phyloP scores from a whole-genome alignment of 2,888 invertebrate species.

The Crepidodera aurea region DNA sequence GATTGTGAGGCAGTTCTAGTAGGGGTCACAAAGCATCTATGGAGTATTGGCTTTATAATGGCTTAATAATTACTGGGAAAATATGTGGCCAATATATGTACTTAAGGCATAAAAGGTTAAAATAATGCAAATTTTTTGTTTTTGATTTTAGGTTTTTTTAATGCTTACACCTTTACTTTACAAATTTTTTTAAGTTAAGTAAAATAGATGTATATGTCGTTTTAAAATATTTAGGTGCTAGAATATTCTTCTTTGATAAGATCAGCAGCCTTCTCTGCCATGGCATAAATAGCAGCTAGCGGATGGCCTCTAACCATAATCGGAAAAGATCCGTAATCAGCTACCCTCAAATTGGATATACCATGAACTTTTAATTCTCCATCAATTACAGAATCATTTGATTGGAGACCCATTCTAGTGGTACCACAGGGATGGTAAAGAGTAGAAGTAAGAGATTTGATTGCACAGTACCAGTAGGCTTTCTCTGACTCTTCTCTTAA shows the following conservation, averaged over 20 bases:
- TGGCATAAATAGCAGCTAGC: constrained; percentile 64
- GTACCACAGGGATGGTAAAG: constrained; percentile 65
- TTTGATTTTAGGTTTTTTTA: no score
- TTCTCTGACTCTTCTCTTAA: constrained; percentile 46
- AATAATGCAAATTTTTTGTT: no score
- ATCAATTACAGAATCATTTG: constrained; percentile 65
- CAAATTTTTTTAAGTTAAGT: no score
- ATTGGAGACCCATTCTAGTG: constrained; percentile 64
- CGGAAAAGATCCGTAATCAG: constrained; percentile 66
- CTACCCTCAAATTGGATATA: constrained; percentile 62
- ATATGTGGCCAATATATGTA: no score
- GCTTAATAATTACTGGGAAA: no score
- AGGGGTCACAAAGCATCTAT: no score
- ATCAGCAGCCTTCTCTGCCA: constrained; percentile 66
- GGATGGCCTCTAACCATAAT: constrained; percentile 63
- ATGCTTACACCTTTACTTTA: no score
- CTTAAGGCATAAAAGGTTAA: no score
- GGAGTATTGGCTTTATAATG: no score
- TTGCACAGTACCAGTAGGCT: constrained; percentile 63
- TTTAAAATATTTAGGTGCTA: no score
- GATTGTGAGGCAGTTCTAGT: no score
- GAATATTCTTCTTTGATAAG: constrained; percentile 57
- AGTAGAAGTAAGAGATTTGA: constrained; percentile 59
- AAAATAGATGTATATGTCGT: no score
- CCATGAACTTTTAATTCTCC: constrained; percentile 64